A percentile compares a stretch with the other conserved stretches of the same genome.
phyloP scores from a whole-genome alignment of 2,113 vertebrate genomes.

The Eleginops maclovinus region DNA sequence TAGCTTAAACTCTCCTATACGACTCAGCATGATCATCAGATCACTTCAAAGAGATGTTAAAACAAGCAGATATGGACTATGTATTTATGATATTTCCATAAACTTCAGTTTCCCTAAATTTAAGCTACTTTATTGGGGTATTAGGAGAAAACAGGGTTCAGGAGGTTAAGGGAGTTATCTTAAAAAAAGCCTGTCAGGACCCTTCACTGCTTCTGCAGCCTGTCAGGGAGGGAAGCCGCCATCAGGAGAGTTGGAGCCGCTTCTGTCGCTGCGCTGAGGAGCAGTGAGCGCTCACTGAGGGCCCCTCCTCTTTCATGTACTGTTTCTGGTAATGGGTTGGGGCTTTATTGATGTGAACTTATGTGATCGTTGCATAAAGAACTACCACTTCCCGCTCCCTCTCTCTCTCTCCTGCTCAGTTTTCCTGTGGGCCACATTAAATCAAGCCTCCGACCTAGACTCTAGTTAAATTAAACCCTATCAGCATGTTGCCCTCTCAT shows the following conservation, averaged over 20 bases:
- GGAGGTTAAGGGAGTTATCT: slow-evolving; percentile 57
- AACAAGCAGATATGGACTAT: slow-evolving; percentile 13
- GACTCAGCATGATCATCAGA: slow-evolving; percentile 10
- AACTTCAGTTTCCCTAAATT: neutral
- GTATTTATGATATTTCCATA: slow-evolving; percentile 2
- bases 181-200: slow-evolving; percentile 42
- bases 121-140: slow-evolving; percentile 18
- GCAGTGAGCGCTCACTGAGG: slow-evolving; percentile 26
- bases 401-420: slow-evolving; percentile 46
- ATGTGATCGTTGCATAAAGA: slow-evolving; percentile 75
- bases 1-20: neutral
- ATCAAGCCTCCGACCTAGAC: slow-evolving; percentile 71
- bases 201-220: slow-evolving; percentile 28
- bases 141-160: slow-evolving; percentile 38
- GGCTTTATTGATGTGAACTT: slow-evolving; percentile 73
- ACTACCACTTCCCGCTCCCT: slow-evolving; percentile 42
- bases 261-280: slow-evolving; percentile 39
- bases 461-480: slow-evolving; percentile 76
- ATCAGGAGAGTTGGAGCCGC: slow-evolving; percentile 43
- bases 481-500: slow-evolving; percentile 77
- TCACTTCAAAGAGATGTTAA: slow-evolving; percentile 15
- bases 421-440: slow-evolving; percentile 77
- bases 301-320: slow-evolving; percentile 69
- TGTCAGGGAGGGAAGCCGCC: slow-evolving; percentile 51
- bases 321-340: slow-evolving; percentile 70